Evolutionary conservation across 2,113 vertebrate species (phyloP), one percentile per base, ranked within the genome.

Genomic region (Eulemur macaco): DNA sequence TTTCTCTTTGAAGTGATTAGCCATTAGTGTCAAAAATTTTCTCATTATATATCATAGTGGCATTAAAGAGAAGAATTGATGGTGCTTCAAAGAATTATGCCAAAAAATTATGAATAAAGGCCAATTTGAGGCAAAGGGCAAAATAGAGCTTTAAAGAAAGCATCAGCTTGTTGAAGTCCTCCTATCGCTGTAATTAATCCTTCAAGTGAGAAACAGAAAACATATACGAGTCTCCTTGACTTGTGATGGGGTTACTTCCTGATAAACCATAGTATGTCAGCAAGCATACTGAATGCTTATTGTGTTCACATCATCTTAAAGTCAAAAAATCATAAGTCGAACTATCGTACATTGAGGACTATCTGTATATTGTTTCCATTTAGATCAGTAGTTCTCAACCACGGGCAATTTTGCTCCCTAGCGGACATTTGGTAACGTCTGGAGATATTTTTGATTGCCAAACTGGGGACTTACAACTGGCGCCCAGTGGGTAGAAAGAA

Each of bases 31-130:
- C 34, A 86, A 34, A 87, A 42, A 80, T 74, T 87, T 90, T 89
- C 68, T 93, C 25, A 85, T 84, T 96, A 95, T 87, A 73, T 69
- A 50, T 95, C 47, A 71, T 20, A 88, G 25, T 80, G 58, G 37
- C 56, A 86, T 97, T 68, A 85, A 94, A 90, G 25, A 84, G 81
- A 87, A 83, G 47, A 76, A 54, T 47, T 69, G 37, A 52, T 91
- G 83, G 78, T 17, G 50, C 56, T 92, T 96, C 37, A 80, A 81
- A 47, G n/a, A 50, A 91, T 86, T 91, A 52, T 12, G 18, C 8
- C 10, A 31, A 84, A 84, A 88, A n/a, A 29, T 77, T 56, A 45
- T 54, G 21, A 29, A 56, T 45, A 29, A 81, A 84, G 25, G 27
- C n/a, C 21, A 86, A 45, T 86, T 86, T 83, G 54, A 69, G 78